Base-by-base conservation (phyloP, 2,113 vertebrate species). In the Peromyscus maniculatus region DNA sequence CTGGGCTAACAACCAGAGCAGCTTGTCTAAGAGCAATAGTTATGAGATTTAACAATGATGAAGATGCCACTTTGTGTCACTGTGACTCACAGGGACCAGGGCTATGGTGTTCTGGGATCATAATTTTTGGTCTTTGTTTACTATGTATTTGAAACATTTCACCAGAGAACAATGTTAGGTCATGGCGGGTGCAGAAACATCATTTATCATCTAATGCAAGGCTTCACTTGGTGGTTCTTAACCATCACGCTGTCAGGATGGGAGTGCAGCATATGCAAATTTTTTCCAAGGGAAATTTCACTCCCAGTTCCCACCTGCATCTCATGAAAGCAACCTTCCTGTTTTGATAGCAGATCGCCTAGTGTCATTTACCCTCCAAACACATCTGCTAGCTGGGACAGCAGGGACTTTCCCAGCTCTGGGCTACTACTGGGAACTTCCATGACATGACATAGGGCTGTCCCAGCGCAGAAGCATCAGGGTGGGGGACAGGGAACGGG, bases 401-500 rank as follows among this genome's bases (percentile, higher is more conserved):
- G 8, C 39, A 59, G 55, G 92, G 59, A 28, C 57, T 79, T 59
- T 88, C 64, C 57, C 71, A 79, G 83, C 13, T 57, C 39, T 24
- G 43, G 82, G 62, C 13, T 52, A 15, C 26, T 0, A 11, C 52
- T 79, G 6, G 55, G 22, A 26, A 46, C 66, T 55, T 59, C 46
- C 33, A 7, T 28, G 12, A 33, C 7, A 5, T 52, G 33, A 2
- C 39, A 3, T 13, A 46, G 6, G 52, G n/a, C 39, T 62, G 57
- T 13, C 28, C 17, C 39, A 3, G 5, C 1, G 6, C 39, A 19
- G 33, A 31, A 87, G 31, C 36, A 31, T 39, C 7, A 15, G 19
- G 31, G 2, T 6, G n/a, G 2, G 1, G 15, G 3, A 12, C 1
- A 21, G 31, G n/a, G 33, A 31, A 64, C 8, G 24, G n/a, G 59